Evolutionary conservation across 2,113 vertebrate species (phyloP), one percentile per base, ranked within the genome.

Genomic region (Scalopus aquaticus): DNA sequence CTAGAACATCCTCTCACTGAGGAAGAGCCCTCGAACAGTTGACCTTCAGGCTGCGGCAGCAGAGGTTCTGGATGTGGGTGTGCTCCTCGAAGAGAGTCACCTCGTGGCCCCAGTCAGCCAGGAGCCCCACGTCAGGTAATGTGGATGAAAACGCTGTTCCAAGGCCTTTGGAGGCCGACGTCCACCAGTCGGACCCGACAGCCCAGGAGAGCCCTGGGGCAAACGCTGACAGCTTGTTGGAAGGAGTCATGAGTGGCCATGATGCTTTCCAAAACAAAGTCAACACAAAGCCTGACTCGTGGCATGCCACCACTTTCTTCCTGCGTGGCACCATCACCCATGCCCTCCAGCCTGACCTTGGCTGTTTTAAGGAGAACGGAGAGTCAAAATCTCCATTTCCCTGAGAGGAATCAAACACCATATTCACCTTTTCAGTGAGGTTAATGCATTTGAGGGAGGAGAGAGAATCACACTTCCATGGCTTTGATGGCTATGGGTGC

Each of bases 371-470:
- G 2, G 6, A 46, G 44, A 93, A 54, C 39, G 64, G 35, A 35
- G 13, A 3, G 7, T 13, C 15, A 35, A 24, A 1, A 1, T 46
- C 28, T 44, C 49, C n/a, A 12, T 54, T 65, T 62, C 6, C 8
- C 17, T 0, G 11, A 32, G 44, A 89, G 12, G 17, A 4, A 87
- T 39, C 8, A 54, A 87, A 87, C 3, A 28, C 3, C 1, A 13
- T 65, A 30, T 0, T 30, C 24, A 37, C 13, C 1, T 22, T 64
- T n/a, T 5, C 15, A 9, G 35, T 78, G 5, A 82, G 13, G 1
- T 35, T 9, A 26, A 17, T 5, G 7, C 8, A 26, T 37, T 9
- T 24, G 4, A 1, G 4, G 5, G 6, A 26, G 5, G 17, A 56
- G 19, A 35, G 0, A 58, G 2, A 44, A 24, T 32, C 10, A 39